phyloP scores from a whole-genome alignment of 2,888 invertebrate species.

The Microctonus hyperodae region DNA sequence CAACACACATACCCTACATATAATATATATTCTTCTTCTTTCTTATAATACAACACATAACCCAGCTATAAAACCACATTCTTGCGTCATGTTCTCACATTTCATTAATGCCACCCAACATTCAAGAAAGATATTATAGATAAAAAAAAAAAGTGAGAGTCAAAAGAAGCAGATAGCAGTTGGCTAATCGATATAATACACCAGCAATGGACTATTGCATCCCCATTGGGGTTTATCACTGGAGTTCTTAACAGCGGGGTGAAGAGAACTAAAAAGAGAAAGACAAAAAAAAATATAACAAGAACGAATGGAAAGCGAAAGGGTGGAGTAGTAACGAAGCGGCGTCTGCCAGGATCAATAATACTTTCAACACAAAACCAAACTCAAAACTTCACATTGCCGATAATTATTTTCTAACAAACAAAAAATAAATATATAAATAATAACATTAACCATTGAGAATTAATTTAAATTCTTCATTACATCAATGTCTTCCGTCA shows the following conservation, averaged over 20 bases:
- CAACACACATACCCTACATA: background rate
- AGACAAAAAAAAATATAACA: slow-evolving; percentile 13
- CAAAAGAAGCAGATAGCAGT: background rate
- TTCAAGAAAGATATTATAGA: background rate
- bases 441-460: background rate
- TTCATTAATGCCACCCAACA: background rate
- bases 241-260: background rate
- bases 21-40: background rate
- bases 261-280: background rate
- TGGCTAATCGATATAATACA: slow-evolving; percentile 10
- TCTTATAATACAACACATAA: background rate
- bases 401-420: background rate
- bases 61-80: background rate
- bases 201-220: background rate
- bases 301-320: slow-evolving; percentile 30
- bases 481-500: too few relatives aligned
- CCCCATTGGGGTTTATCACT: background rate
- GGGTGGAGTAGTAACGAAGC: slow-evolving; percentile 28
- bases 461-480: too few relatives aligned
- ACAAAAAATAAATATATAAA: background rate
- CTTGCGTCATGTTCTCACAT: background rate
- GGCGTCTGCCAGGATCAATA: slow-evolving; percentile 30
- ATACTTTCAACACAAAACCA: slow-evolving; percentile 6
- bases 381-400: background rate
- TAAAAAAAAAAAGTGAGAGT: background rate